Evolutionary conservation across 2,888 invertebrate genomes (phyloP).

Genomic region (Eupelmus urozonus): DNA sequence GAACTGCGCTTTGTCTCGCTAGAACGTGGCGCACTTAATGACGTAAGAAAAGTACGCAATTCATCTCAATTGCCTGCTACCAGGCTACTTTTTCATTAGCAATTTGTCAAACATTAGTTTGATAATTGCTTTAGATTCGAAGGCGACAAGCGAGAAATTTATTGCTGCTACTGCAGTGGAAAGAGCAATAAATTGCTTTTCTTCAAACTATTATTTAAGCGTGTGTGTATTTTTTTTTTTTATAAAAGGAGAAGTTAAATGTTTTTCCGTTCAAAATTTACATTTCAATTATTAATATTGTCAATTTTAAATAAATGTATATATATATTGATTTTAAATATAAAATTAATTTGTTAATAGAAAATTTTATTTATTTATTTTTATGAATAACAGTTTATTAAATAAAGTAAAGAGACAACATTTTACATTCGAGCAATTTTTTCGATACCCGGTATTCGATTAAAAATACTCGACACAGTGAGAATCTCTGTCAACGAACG

Average conservation of each 20-base stretch:
- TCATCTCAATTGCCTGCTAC: neutral
- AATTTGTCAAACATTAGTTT: slow-evolving; percentile 20
- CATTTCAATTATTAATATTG: too few species aligned
- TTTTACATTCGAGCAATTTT: too few species aligned
- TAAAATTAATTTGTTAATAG: too few species aligned
- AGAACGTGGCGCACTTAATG: slow-evolving; percentile 14
- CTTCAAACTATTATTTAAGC: too few species aligned
- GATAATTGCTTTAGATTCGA: slow-evolving; percentile 18
- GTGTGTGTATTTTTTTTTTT: too few species aligned
- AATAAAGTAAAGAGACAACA: too few species aligned
- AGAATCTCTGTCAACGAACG: slow-evolving; percentile 45
- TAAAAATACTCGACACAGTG: slow-evolving; percentile 48
- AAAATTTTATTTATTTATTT: too few species aligned
- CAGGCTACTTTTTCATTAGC: neutral
- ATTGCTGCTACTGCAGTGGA: neutral
- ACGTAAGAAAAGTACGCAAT: slow-evolving; percentile 38
- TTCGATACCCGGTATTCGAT: slow-evolving; percentile 9
- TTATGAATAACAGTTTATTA: too few species aligned
- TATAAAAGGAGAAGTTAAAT: too few species aligned
- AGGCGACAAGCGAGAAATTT: neutral
- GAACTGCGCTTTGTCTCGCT: slow-evolving; percentile 37
- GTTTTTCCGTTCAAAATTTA: too few species aligned
- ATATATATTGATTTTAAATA: too few species aligned
- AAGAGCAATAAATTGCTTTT: neutral
- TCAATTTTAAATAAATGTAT: too few species aligned